These are phyloP conservation scores for Marronus borbonicus DNA, from an alignment of 2,888 invertebrate genomes.

Conservation along the genomic window DNA sequence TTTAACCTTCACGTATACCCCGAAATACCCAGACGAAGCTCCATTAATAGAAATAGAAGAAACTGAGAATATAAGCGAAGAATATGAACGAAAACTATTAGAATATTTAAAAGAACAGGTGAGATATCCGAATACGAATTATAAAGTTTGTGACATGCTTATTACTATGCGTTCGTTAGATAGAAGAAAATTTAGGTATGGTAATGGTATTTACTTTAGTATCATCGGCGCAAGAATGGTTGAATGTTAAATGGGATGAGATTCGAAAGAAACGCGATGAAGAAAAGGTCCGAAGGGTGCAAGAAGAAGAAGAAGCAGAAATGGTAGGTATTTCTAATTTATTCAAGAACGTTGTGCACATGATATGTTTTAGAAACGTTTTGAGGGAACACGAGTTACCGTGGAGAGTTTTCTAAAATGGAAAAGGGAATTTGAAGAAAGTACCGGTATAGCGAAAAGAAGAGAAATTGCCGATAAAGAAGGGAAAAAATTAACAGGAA, in stretches of 20 bases:
- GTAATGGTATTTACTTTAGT: slow-evolving; percentile 98
- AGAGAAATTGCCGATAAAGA: slow-evolving; percentile 81
- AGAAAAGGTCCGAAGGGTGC: slow-evolving; percentile 77
- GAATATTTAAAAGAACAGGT: slow-evolving; percentile 81
- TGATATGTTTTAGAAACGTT: slow-evolving; percentile 81
- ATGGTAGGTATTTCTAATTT: slow-evolving; percentile 71
- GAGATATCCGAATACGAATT: slow-evolving; percentile 5
- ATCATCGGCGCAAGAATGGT: slow-evolving; percentile 88
- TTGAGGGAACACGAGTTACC: slow-evolving; percentile 96
- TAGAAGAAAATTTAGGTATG: slow-evolving; percentile 93
- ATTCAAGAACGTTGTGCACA: background rate
- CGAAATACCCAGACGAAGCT: slow-evolving; percentile 91
- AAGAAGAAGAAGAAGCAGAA: slow-evolving; percentile 91
- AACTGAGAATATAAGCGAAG: slow-evolving; percentile 83
- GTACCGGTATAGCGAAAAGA: slow-evolving; percentile 84
- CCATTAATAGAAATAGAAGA: slow-evolving; percentile 86
- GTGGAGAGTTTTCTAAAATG: slow-evolving; percentile 96
- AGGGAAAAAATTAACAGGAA: slow-evolving; percentile 90
- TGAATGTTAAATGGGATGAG: slow-evolving; percentile 88
- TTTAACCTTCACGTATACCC: slow-evolving; percentile 87
- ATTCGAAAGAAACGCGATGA: slow-evolving; percentile 82
- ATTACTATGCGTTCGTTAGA: slow-evolving; percentile 71
- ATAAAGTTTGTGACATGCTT: slow-evolving; percentile 11
- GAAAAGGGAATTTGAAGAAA: slow-evolving; percentile 94
- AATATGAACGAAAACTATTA: slow-evolving; percentile 77